Evolutionary conservation across 2,113 vertebrate species (phyloP), one percentile per base, ranked within the genome.

Genomic region (Phalacrocorax pelagicus): DNA sequence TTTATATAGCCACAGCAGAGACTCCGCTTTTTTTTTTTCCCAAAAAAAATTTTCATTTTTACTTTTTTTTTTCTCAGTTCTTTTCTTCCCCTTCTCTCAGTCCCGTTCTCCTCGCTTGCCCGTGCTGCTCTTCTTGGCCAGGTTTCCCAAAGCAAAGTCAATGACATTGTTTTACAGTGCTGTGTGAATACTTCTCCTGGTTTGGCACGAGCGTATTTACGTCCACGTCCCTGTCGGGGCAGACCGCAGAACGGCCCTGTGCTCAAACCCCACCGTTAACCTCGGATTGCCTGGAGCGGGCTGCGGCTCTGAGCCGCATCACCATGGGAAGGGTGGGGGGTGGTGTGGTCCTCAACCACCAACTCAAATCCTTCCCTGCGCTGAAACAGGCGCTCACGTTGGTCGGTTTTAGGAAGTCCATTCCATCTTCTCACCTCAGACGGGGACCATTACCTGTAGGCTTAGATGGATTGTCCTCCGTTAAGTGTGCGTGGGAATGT

Each of bases 361-460:
- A 11, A 21, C 16, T 51, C 8, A 73, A 82, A 55, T 15, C 14
- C 11, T 78, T 85, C 13, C 38, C 36, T 59, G 19, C 1, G 1
- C 23, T 81, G 49, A 69, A 89, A 24, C 0, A 1, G 20, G 15
- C 36, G 14, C 24, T 63, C 8, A 0, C 0, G 0, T 14, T 42
- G 6, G 12, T 55, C 0, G 3, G 11, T 32, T 77, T 74, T 74
- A 69, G 26, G 34, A 62, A 49, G 24, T 18, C 58, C 57, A 2
- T 80, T 77, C 55, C 9, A 10, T 49, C 22, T 81, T 62, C 65
- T 54, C n/a, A 32, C 32, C 40, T 40, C 24, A 59, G 57, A 51
- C 23, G 11, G 26, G 10, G 54, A 22, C 14, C 12, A 2, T 63
- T n/a, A 30, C 16, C 9, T 20, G 12, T 12, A n/a, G n/a, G 10